Evolutionary conservation across 2,888 invertebrate genomes (phyloP), one percentile per base, ranked within the genome.

Genomic region (Lomographa bimaculata): DNA sequence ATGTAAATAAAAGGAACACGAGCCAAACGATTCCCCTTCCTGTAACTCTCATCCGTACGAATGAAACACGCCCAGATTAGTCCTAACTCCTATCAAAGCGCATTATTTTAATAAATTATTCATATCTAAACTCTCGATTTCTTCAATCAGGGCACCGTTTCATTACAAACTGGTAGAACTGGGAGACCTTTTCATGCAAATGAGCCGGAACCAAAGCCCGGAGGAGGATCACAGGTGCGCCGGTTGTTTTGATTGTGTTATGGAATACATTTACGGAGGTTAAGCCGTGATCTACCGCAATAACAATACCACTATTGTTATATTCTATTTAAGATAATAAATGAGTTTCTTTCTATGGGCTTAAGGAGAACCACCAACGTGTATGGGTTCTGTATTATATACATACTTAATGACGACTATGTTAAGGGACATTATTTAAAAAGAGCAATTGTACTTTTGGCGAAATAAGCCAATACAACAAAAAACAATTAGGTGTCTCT

Each of bases 161-260:
- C 35, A 37, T 37, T 46, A 41, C 33, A 39, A 37, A 46, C 35
- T 10, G 29, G 30, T 24, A 19, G 17, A 37, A 46, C 35, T 10
- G 29, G 30, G 29, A 19, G 17, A 42, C 46, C 49, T 40, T 47
- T 48, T 39, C 44, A 50, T 53, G 53, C 47, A 54, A 48, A 48
- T 50, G 37, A 48, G 19, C 28, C 35, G 28, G 40, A 48, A 46
- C 44, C 41, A 39, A 48, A 35, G 39, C 48, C 24, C 26, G 35
- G 16, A 5, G 10, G 11, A 7, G 46, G 44, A 44, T 44, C 44
- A 36, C 54, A 54, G 54, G 45, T 51, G 54, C 32, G 32, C 35
- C 41, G 30, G 21, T 44, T 50, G 54, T 51, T 50, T 46, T 46
- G 46, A 54, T 51, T 54, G 46, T 48, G 44, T 45, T 47, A 48